phyloP scores from a whole-genome alignment of 2,888 invertebrate genomes.

The Tinea trinotella region DNA sequence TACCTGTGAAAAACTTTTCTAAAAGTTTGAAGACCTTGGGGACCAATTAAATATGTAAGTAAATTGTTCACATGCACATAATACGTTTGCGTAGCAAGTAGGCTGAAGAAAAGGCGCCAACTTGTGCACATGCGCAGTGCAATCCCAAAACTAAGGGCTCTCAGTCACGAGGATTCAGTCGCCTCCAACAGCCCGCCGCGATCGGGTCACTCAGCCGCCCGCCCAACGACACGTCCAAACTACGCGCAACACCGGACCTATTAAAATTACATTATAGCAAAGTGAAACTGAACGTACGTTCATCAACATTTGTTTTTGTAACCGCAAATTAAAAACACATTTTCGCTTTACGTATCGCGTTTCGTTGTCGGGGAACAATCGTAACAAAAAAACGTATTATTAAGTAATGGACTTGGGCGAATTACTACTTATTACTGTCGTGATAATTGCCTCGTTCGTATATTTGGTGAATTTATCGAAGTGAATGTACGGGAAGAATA shows the following conservation, averaged over 20 bases:
- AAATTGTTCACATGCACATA: slow-evolving; percentile 59
- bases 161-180: slow-evolving; percentile 34
- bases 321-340: slow-evolving; percentile 21
- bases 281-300: slow-evolving; percentile 10
- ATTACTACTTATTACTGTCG: neutral
- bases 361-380: slow-evolving; percentile 26
- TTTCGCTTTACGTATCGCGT: slow-evolving; percentile 13
- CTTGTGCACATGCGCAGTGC: slow-evolving; percentile 45
- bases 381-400: slow-evolving; percentile 5
- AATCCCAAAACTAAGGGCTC: slow-evolving; percentile 31
- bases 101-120: slow-evolving; percentile 67
- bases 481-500: neutral
- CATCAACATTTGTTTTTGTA: slow-evolving; percentile 16
- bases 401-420: slow-evolving; percentile 1
- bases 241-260: slow-evolving; percentile 27
- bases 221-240: neutral
- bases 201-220: slow-evolving; percentile 24
- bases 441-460: slow-evolving; percentile 3
- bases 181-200: slow-evolving; percentile 35
- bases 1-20: neutral
- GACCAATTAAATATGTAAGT: slow-evolving; percentile 58
- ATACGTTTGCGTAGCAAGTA: slow-evolving; percentile 48
- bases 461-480: slow-evolving; percentile 7
- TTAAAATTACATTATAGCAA: slow-evolving; percentile 29
- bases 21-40: slow-evolving; percentile 6